Conservation (phyloP, 2,113 vertebrate species). For the Rhinogobius similis region DNA sequence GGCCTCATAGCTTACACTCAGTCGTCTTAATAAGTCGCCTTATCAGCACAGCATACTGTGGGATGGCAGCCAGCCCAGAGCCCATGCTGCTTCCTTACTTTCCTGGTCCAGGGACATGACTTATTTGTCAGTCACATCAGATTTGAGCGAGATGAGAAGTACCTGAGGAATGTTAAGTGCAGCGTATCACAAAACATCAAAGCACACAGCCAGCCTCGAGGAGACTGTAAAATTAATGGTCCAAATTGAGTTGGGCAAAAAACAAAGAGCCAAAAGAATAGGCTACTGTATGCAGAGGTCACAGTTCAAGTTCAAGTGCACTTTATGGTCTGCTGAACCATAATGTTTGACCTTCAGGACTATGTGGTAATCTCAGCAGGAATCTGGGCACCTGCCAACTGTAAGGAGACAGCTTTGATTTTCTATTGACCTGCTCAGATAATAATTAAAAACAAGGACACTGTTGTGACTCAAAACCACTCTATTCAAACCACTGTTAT, state of each 20-base stretch:
- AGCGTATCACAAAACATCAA: slow-evolving; percentile 65
- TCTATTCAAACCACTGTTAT: too few relatives aligned
- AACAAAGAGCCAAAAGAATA: slow-evolving; percentile 64
- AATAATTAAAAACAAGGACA: slow-evolving; percentile 39
- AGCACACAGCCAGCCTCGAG: slow-evolving; percentile 43
- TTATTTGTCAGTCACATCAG: slow-evolving; percentile 50
- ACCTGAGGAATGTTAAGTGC: slow-evolving; percentile 68
- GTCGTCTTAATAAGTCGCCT: slow-evolving; percentile 50
- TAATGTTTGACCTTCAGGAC: slow-evolving; percentile 62
- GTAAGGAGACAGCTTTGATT: slow-evolving; percentile 44
- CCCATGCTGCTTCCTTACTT: slow-evolving; percentile 46
- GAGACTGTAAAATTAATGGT: slow-evolving; percentile 72
- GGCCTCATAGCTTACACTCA: slow-evolving; percentile 38
- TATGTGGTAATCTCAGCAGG: slow-evolving; percentile 30
- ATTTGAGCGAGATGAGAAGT: slow-evolving; percentile 46
- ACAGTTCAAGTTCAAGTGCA: slow-evolving; percentile 58
- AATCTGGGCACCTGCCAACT: slow-evolving; percentile 37
- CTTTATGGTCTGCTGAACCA: slow-evolving; percentile 65
- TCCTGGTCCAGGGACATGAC: slow-evolving; percentile 37
- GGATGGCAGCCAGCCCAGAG: slow-evolving; percentile 48
- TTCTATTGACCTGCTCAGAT: slow-evolving; percentile 22
- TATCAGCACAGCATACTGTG: slow-evolving; percentile 39
- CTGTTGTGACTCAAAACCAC: neutral
- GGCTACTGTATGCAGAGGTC: slow-evolving; percentile 62
- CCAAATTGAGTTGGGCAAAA: slow-evolving; percentile 55